Evolutionary conservation across 2,797 vertebrate genomes (phyloP), one percentile per base, ranked within the genome.

Genomic region (Perodicticus potto): DNA sequence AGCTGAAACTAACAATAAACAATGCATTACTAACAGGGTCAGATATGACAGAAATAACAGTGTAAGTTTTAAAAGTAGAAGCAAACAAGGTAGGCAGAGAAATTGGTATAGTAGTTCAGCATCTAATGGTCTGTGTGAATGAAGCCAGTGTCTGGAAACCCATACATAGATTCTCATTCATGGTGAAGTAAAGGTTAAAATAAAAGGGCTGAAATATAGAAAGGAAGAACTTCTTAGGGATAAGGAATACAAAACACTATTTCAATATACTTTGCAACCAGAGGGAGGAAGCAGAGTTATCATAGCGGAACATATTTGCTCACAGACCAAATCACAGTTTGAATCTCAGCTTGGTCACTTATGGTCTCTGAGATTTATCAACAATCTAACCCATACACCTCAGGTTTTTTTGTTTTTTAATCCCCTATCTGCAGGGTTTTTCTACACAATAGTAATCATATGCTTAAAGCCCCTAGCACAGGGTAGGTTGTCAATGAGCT

Each of bases 181-280:
- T 6, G 12, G 67, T 59, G 3, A 91, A 77, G 43, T 57, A 40
- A 37, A 76, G 17, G 23, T 94, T 88, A 84, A 96, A 93, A 91
- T 23, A 73, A 92, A 90, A 86, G 40, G 34, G 61, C 2, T 90
- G 65, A 77, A 93, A 89, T 53, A 57, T 0, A 49, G 49, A 7
- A 73, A 93, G 22, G 8, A 82, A 84, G 74, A 93, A 53, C 43
- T 57, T 86, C 67, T 72, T 63, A 72, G 43, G 45, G 49, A 78
- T 17, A 82, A 67, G 49, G 43, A 88, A 77, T 19, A 81, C 27
- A 37, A 90, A 95, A 77, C 10, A 81, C 29, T 65, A 87, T 53
- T 92, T 91, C 91, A 97, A 67, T 53, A 63, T 23, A 69, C 19
- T 94, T 55, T 72, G 70, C 67, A 92, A 81, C 7, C 69, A 78